These are phyloP conservation scores for Lasioglossum pauxillum DNA, from an alignment of 2,888 invertebrate genomes.

Conservation along the genomic window DNA sequence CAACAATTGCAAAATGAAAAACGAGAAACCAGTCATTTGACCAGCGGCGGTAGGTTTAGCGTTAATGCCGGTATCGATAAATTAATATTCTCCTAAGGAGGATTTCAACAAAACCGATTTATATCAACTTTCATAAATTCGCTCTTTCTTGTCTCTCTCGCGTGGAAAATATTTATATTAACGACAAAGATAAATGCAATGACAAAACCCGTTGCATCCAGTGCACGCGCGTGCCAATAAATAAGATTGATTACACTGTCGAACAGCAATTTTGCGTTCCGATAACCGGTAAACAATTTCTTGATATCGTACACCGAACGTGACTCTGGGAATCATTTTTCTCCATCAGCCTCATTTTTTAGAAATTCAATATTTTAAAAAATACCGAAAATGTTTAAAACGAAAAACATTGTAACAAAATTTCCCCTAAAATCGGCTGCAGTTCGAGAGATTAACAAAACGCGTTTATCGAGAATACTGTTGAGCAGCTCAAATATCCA, in stretches of 20 bases:
- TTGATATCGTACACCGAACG: not conserved
- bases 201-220: not conserved
- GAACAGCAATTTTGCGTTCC: not conserved
- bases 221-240: not conserved
- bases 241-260: not conserved
- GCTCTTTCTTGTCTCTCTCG: not conserved
- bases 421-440: too few species aligned
- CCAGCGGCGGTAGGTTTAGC: too few species aligned
- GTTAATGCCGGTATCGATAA: not conserved
- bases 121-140: not conserved
- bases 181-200: not conserved
- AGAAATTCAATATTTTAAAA: not conserved
- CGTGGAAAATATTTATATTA: not conserved
- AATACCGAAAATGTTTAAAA: not conserved
- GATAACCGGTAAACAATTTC: not conserved
- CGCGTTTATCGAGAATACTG: too few species aligned
- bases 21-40: too few species aligned
- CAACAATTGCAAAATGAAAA: too few species aligned
- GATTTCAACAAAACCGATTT: not conserved
- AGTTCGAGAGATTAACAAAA: too few species aligned
- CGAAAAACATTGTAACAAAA: not conserved
- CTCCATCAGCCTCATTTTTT: not conserved
- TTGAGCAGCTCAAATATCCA: too few species aligned
- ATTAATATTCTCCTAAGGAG: not conserved
- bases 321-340: not conserved